Percentiles rank a stretch among this genome's conserved stretches.
Conservation (phyloP, 2,113 vertebrate genomes). For the Poeciliopsis prolifica region DNA sequence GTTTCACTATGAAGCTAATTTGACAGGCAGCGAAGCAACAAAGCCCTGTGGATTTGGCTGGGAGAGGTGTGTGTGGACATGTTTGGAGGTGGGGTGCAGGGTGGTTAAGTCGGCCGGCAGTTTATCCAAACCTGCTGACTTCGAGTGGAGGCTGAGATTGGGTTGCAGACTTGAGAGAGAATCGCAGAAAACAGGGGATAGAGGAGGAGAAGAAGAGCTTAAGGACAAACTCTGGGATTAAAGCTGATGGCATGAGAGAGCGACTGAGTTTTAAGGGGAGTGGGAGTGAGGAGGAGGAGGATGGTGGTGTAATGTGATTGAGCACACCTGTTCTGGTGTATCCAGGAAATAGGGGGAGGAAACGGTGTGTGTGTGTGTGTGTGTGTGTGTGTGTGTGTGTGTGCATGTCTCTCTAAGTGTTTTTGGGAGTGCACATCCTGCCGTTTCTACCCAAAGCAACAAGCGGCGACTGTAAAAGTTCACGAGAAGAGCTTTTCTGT, state of each 20-base stretch:
- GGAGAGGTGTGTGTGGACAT: conserved; percentile 28
- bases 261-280: conserved; percentile 35
- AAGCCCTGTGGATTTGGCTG: conserved; percentile 24
- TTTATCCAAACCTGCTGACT: conserved; percentile 77
- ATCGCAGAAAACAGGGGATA: conserved; percentile 72
- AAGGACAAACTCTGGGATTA: conserved; percentile 76
- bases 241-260: conserved; percentile 70
- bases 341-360: conserved; percentile 18
- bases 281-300: conserved; percentile 50
- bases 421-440: conserved; percentile 17
- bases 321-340: conserved; percentile 71
- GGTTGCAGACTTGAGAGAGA: conserved; percentile 67
- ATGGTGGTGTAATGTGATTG: conserved; percentile 70
- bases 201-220: conserved; percentile 74
- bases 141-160: conserved; percentile 65
- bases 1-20: conserved; percentile 28
- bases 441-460: conserved; percentile 19
- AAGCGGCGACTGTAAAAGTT: not conserved
- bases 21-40: conserved; percentile 38
- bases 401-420: conserved; percentile 10
- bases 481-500: not conserved
- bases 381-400: conserved; percentile 13
- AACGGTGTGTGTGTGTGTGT: conserved; percentile 8
- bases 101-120: conserved; percentile 57
- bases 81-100: conserved; percentile 20